A percentile compares a stretch with the other conserved stretches of the same genome.
These are phyloP conservation scores for Lasiommata megera DNA, from an alignment of 2,888 invertebrate genomes.

Conservation along the genomic window DNA sequence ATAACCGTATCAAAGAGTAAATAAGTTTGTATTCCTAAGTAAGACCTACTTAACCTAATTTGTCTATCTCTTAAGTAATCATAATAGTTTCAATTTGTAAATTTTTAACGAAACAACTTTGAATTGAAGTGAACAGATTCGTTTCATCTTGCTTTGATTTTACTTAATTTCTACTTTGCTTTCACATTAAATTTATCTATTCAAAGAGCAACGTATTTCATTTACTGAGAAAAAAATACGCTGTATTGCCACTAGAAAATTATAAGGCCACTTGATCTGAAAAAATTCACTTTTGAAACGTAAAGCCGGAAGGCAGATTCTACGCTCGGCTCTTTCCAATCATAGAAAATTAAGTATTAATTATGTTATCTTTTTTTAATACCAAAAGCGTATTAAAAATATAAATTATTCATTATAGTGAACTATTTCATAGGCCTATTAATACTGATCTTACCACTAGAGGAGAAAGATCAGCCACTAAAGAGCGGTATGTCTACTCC, in stretches of 20 bases:
- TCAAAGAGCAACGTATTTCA: background rate
- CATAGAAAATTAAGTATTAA: no score
- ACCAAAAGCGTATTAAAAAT: no score
- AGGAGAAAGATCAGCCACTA: no score
- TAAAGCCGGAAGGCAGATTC: no score
- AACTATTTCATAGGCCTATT: no score
- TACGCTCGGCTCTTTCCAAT: no score
- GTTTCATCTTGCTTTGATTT: background rate
- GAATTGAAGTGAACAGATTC: background rate
- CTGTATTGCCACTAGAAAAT: background rate
- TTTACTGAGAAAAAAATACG: no score
- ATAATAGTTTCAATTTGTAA: background rate
- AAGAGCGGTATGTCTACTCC: no score
- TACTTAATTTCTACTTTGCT: background rate
- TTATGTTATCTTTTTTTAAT: no score
- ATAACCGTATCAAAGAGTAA: background rate
- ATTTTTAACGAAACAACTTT: background rate
- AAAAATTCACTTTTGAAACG: no score
- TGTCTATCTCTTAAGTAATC: background rate
- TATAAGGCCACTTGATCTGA: background rate
- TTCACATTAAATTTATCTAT: background rate
- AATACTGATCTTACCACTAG: no score
- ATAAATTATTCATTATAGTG: no score
- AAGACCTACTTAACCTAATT: background rate
- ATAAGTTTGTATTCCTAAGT: slow-evolving; percentile 1